Evolutionary conservation across 2,888 invertebrate genomes (phyloP).

Genomic region (Onchidella celtica): DNA sequence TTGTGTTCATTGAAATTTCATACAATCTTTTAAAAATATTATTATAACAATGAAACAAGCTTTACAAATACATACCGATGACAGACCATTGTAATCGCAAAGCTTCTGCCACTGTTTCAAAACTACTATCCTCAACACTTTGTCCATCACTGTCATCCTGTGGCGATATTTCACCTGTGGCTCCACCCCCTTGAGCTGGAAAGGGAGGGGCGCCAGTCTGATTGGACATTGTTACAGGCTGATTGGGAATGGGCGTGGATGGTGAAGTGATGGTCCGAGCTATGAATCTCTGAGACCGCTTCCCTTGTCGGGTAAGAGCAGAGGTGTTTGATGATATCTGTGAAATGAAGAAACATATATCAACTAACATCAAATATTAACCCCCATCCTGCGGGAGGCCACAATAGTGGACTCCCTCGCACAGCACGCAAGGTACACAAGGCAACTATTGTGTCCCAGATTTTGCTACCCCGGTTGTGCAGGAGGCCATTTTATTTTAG

Average conservation of each 20-base stretch:
- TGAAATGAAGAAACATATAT: too few relatives aligned
- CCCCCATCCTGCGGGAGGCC: too few relatives aligned
- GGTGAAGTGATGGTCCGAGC: slow-evolving; percentile 53
- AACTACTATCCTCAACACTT: slow-evolving; percentile 64
- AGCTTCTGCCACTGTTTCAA: slow-evolving; percentile 79
- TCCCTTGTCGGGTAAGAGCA: slow-evolving; percentile 53
- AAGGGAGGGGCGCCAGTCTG: slow-evolving; percentile 34
- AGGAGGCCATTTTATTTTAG: too few relatives aligned
- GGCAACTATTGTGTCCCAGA: background rate
- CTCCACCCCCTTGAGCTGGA: background rate
- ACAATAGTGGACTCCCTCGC: too few relatives aligned
- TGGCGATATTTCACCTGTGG: background rate
- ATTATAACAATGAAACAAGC: background rate
- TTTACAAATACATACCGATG: slow-evolving; percentile 71
- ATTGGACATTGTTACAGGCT: slow-evolving; percentile 46
- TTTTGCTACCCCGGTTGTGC: background rate
- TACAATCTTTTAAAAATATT: too few relatives aligned
- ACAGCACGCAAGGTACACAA: too few relatives aligned
- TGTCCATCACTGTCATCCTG: slow-evolving; percentile 8
- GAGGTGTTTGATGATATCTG: slow-evolving; percentile 71
- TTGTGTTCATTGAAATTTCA: too few relatives aligned
- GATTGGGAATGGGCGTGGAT: slow-evolving; percentile 51
- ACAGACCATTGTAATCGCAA: slow-evolving; percentile 80
- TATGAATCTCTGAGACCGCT: slow-evolving; percentile 44
- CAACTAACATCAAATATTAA: too few relatives aligned